Percentiles rank a stretch among this genome's conserved stretches.
These are phyloP conservation scores for Leptinotarsa undecemlineata DNA, from an alignment of 1,140 invertebrate species.

Conservation along the genomic window DNA sequence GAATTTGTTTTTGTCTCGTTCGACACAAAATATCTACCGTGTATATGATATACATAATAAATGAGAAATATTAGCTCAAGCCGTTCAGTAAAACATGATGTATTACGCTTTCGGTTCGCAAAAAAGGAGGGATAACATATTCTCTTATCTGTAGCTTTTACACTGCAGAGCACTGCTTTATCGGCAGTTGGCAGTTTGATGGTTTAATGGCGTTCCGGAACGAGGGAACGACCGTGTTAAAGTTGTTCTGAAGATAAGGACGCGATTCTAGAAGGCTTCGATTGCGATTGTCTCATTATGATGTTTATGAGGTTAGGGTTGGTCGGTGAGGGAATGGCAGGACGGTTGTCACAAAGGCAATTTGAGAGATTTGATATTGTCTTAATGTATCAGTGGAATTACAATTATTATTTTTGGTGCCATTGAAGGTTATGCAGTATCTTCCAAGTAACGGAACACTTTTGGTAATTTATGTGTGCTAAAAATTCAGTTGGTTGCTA, in stretches of 20 bases:
- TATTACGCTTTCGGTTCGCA: slow-evolving; percentile 10
- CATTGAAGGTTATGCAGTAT: too few species aligned
- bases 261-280: slow-evolving; percentile 10
- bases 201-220: slow-evolving; percentile 26
- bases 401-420: too few species aligned
- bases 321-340: background rate
- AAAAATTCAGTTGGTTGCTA: too few species aligned
- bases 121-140: slow-evolving; percentile 12
- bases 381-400: too few species aligned
- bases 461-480: too few species aligned
- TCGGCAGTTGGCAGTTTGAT: slow-evolving; percentile 29
- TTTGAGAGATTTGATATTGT: too few species aligned
- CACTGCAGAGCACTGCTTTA: slow-evolving; percentile 22
- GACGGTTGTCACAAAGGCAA: background rate
- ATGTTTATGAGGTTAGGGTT: background rate
- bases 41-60: slow-evolving; percentile 20
- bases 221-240: slow-evolving; percentile 23
- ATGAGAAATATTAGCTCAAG: slow-evolving; percentile 20
- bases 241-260: slow-evolving; percentile 21
- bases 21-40: slow-evolving; percentile 6
- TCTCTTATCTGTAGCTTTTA: slow-evolving; percentile 25
- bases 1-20: slow-evolving; percentile 8
- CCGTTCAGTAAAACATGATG: slow-evolving; percentile 19
- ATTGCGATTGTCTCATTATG: slow-evolving; percentile 26
- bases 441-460: too few species aligned